phyloP scores from a whole-genome alignment of 2,797 vertebrate species.

The Sebastes nivosus region DNA sequence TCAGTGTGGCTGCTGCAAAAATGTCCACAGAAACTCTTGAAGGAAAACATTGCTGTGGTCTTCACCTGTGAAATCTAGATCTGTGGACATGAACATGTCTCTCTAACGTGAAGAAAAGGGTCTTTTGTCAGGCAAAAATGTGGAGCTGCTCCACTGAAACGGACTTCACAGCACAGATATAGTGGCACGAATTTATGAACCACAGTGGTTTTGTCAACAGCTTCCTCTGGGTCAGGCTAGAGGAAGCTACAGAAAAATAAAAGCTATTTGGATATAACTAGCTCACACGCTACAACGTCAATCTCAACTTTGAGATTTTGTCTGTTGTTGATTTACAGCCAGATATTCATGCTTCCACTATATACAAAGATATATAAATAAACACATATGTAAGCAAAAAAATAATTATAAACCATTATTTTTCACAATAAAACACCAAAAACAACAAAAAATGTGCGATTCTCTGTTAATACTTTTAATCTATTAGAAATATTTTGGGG shows the following conservation, averaged over 20 bases:
- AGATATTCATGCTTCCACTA: neutral
- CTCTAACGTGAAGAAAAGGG: neutral
- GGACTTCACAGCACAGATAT: neutral
- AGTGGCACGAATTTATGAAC: neutral
- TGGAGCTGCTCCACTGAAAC: neutral
- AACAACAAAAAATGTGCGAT: no score
- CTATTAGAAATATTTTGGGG: neutral
- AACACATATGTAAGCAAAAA: no score
- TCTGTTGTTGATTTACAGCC: neutral
- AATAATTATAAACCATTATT: neutral
- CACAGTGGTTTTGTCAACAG: neutral
- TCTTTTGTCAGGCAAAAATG: neutral
- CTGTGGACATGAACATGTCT: neutral
- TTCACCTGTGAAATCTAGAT: neutral
- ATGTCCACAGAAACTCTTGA: neutral
- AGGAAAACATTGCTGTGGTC: slow-evolving; percentile 9
- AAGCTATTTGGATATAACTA: neutral
- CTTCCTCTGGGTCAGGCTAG: neutral
- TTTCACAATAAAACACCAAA: neutral
- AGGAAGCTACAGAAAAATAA: neutral
- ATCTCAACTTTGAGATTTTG: neutral
- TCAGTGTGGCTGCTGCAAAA: neutral
- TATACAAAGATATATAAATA: neutral
- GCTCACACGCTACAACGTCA: neutral
- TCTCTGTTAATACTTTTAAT: no score